Percentiles rank a stretch among this genome's conserved stretches.
phyloP scores from a whole-genome alignment of 2,113 vertebrate genomes.

The Psittacula cyanocephala region DNA sequence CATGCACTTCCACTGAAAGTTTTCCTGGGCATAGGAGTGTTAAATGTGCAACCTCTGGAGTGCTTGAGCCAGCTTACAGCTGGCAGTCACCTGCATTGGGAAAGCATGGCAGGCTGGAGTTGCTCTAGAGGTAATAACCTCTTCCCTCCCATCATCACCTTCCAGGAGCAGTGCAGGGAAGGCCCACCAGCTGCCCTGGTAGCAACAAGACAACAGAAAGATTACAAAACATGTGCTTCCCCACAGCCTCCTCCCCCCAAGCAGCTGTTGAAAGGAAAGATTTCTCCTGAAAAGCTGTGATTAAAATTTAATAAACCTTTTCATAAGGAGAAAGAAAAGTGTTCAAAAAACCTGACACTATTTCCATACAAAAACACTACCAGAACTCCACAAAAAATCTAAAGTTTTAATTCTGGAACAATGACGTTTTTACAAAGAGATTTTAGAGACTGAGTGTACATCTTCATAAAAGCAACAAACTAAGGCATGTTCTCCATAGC shows the following conservation, averaged over 20 bases:
- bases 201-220: not conserved
- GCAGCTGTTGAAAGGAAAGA: not conserved
- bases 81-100: not conserved
- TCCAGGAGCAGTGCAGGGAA: not conserved
- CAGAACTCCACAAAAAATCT: not conserved
- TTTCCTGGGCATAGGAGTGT: not conserved
- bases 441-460: not conserved
- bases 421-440: slow-evolving; percentile 13
- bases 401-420: slow-evolving; percentile 12
- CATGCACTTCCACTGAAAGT: not conserved
- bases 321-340: not conserved
- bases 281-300: not conserved
- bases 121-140: not conserved
- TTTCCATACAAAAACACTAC: not conserved
- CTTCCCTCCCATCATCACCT: not conserved
- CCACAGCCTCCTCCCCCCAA: not conserved
- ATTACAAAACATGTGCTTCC: not conserved
- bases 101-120: fast-evolving
- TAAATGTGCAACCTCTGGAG: not conserved
- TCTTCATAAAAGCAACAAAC: slow-evolving; percentile 4
- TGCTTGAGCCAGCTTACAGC: fast-evolving
- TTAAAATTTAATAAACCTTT: not conserved
- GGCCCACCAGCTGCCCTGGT: not conserved
- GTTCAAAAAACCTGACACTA: fast-evolving
- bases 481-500: slow-evolving; percentile 9